phyloP scores from a whole-genome alignment of 1,140 invertebrate genomes.

The Ectropis grisescens region DNA sequence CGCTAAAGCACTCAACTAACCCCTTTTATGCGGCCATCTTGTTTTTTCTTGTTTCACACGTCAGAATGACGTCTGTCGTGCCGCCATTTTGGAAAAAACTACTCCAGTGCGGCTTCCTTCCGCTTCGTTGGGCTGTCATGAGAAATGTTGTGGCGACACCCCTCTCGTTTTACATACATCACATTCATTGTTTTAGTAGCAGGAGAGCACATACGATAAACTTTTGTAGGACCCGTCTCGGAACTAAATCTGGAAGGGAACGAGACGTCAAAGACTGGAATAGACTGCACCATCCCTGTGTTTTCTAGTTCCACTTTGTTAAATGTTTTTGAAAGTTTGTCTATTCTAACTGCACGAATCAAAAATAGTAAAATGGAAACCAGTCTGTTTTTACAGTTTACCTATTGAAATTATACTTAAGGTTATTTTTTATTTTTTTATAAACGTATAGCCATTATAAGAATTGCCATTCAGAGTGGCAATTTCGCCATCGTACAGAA shows the following conservation, averaged over 20 bases:
- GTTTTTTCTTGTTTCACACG: slow-evolving; percentile 42
- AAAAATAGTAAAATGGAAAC: too few relatives aligned
- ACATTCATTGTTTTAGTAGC: slow-evolving; percentile 63
- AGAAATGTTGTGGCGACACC: slow-evolving; percentile 58
- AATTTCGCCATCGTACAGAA: too few relatives aligned
- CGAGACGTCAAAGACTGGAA: slow-evolving; percentile 16
- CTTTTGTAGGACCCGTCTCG: slow-evolving; percentile 48
- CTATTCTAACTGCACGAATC: too few relatives aligned
- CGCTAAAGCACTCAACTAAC: slow-evolving; percentile 20
- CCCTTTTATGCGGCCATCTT: slow-evolving; percentile 50
- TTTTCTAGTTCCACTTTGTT: too few relatives aligned
- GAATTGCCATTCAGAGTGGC: too few relatives aligned
- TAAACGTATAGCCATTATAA: too few relatives aligned
- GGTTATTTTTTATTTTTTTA: too few relatives aligned
- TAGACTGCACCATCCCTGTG: slow-evolving; percentile 3
- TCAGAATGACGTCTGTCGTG: slow-evolving; percentile 57
- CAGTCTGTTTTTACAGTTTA: too few relatives aligned
- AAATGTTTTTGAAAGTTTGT: too few relatives aligned
- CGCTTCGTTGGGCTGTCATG: slow-evolving; percentile 56
- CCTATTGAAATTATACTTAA: too few relatives aligned
- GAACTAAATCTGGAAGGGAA: slow-evolving; percentile 33
- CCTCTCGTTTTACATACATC: slow-evolving; percentile 63
- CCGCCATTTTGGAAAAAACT: slow-evolving; percentile 63
- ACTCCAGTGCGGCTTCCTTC: slow-evolving; percentile 62
- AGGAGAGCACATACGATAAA: slow-evolving; percentile 49